Base-by-base conservation (phyloP, 2,113 vertebrate species). In the Apodemus speciosus region DNA sequence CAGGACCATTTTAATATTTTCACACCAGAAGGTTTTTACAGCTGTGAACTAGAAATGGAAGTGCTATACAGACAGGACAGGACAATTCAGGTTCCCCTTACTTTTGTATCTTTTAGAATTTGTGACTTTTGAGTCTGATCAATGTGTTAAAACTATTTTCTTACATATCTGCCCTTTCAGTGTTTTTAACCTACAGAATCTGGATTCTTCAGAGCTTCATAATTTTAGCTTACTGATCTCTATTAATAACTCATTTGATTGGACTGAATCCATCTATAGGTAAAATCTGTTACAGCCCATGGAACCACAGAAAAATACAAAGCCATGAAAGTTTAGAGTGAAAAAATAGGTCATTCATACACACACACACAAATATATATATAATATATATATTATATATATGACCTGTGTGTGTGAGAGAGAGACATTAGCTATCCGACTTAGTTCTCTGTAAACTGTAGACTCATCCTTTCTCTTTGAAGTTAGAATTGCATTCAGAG, bases 1-100 rank as follows among this genome's bases (percentile, higher is more conserved):
- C 93, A 53, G 73, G 86, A 71, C 20, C 58, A 38, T 95, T 76
- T 97, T 85, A 95, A 51, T 66, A 72, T 76, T 97, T 96, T 97
- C 66, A 95, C 51, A 94, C 8, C n/a, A 35, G n/a, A 92, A 88
- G 85, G n/a, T 71, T 97, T 84, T 96, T 49, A 60, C 32, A 49
- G 87, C 84, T 97, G 95, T 83, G 85, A 89, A 60, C 95, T 97
- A 51, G 79, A 94, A 90, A 85, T 21, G 23, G 95, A 97, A 35
- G 40, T 97, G 69, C 94, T 94, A 62, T 96, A 95, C 83, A 84
- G 23, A 60, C 56, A 85, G 66, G 76, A 88, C 0, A 3, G n/a
- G 21, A 91, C 11, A 32, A 10, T 96, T 90, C 71, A 64, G 46
- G 6, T 77, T 51, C 80, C 89, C n/a, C 85, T 94, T 97, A 90